Evolutionary conservation across 2,797 vertebrate species (phyloP), one percentile per base, ranked within the genome.

Genomic region (Taenioides sp.): DNA sequence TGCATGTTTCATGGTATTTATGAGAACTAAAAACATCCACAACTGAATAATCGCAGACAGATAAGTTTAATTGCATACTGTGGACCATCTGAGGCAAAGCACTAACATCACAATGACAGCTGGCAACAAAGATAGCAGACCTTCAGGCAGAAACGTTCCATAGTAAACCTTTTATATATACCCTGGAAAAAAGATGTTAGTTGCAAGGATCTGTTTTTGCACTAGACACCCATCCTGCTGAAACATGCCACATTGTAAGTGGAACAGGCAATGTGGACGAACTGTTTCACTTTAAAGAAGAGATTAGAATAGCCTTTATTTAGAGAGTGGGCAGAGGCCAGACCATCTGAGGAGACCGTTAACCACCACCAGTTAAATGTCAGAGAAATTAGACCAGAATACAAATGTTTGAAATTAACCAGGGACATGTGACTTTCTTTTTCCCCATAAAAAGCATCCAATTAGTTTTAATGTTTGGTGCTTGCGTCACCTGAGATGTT

Each of bases 381-480:
- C 76, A 74, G 57, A 67, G 12, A 78, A 79, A 79, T 83, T 59
- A 71, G 58, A 80, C 82, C 7, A 2, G 77, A 68, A 85, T 73
- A 76, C 22, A 72, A 69, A 72, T 57, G 70, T 84, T 75, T 84
- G 80, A 87, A 88, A 86, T 77, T 47, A 72, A 79, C 28, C 23
- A n/a, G 52, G 27, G 66, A 40, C 27, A 81, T 65, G 40, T 5
- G 59, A 69, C 43, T 47, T 18, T 74, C 43, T 69, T 72, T 63
- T 37, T 31, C 75, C 80, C 74, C 37, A 80, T 78, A 69, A 78
- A 82, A 74, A 59, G 1, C 52, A 22, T 60, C 78, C 34, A 57
- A 49, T 65, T 68, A 7, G 11, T 76, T 72, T 52, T 68, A 40
- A 58, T 61, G 69, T 4, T 64, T 28, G 23, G 11, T 31, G 71